Evolutionary conservation across 1,140 invertebrate genomes (phyloP), one percentile per base, ranked within the genome.

Genomic region (Platyscapa corneri): DNA sequence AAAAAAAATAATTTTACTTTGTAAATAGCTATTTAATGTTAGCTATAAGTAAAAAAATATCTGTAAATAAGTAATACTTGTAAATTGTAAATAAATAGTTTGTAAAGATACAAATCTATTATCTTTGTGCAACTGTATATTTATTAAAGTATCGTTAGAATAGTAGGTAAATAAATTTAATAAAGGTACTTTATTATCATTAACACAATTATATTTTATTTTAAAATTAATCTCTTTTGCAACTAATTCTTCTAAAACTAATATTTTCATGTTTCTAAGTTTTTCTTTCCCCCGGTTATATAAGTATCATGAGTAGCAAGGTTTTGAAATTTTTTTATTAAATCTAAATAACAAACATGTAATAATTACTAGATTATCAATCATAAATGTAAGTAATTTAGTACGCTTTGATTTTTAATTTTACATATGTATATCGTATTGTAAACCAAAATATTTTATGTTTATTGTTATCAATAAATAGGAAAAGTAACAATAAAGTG

Each of bases 21-120:
- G 85, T 86, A 86, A 70, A 86, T 86, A 86, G 81, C 81, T 86
- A 86, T 86, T 83, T 86, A 86, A 86, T 86, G 81, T 86, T 86
- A 86, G 56, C 64, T 86, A 72, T 82, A 86, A 79, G 74, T 79
- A 30, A 79, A 30, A 86, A 79, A 42, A 74, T 64, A 83, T 86
- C 72, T 83, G 20, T 86, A 86, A 72, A 86, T 86, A 86, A 79
- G 65, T 72, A 83, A 72, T 86, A 86, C 37, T 72, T 86, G 85
- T 86, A 86, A 83, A 86, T 86, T 86, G 85, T 86, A 86, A 82
- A 86, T 83, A 86, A 79, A 74, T 86, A 86, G 80, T 86, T 83
- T 83, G 65, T 83, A 83, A 83, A 83, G 74, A 86, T 81, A 81
- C 37, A 81, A 37, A 86, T 83, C 65, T 83, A 83, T 86, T 83